Evolutionary conservation across 2,797 vertebrate species (phyloP).

Genomic region (Pteronotus mesoamericanus): DNA sequence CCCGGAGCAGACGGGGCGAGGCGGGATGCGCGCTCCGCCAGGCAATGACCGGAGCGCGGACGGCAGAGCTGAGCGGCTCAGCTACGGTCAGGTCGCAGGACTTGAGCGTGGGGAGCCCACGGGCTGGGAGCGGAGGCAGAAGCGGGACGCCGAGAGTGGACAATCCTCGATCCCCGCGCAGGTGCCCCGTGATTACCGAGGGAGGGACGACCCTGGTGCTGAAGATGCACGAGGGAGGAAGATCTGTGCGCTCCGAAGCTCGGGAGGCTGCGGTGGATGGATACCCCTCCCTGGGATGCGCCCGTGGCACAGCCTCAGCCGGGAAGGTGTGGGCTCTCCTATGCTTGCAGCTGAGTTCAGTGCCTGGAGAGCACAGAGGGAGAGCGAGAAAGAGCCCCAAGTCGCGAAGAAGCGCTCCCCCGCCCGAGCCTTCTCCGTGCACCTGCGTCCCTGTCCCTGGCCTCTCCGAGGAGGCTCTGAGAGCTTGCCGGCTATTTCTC

Average conservation of each 20-base stretch:
- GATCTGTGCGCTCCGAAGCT: background rate
- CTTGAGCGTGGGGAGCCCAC: background rate
- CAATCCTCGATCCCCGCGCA: background rate
- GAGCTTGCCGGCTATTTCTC: constrained; percentile 47
- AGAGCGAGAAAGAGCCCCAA: constrained; percentile 34
- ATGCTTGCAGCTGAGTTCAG: constrained; percentile 57
- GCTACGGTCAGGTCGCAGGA: background rate
- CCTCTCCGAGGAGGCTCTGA: constrained; percentile 60
- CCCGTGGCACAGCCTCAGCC: background rate
- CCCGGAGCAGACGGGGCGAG: background rate
- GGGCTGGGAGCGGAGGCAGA: background rate
- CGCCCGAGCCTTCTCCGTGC: background rate
- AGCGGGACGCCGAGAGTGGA: background rate
- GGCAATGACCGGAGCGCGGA: background rate
- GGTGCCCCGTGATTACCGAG: constrained; percentile 40
- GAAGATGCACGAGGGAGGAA: constrained; percentile 56
- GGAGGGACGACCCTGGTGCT: constrained; percentile 48
- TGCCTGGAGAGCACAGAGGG: constrained; percentile 23
- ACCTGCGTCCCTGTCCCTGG: constrained; percentile 56
- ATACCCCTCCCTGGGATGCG: background rate
- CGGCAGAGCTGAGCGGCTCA: background rate
- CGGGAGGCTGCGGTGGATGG: background rate
- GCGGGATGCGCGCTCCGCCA: background rate
- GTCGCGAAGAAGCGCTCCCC: constrained; percentile 28
- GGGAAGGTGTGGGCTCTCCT: background rate